These are phyloP conservation scores for Shinisaurus crocodilurus DNA, from an alignment of 2,113 vertebrate species.

Conservation along the genomic window DNA sequence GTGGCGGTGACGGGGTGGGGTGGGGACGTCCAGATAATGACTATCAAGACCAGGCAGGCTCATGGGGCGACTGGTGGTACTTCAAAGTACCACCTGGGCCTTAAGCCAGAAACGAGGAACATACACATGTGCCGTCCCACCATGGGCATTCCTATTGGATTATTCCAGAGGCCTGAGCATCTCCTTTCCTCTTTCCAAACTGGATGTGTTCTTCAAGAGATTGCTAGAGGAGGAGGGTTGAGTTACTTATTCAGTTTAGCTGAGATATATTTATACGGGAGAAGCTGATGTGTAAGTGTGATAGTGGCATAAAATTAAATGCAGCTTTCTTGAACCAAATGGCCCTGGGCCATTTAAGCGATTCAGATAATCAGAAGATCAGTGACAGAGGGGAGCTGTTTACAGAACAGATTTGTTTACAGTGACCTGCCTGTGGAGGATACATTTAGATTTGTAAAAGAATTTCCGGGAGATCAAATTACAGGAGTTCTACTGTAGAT, in stretches of 20 bases:
- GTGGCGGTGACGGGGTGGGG: too few relatives aligned
- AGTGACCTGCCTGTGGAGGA: background rate
- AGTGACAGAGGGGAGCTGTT: background rate
- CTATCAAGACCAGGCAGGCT: too few relatives aligned
- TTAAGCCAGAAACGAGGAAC: background rate
- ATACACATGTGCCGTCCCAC: background rate
- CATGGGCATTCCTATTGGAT: background rate
- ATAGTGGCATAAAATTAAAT: constrained; percentile 6
- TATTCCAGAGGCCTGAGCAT: background rate
- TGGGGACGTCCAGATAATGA: too few relatives aligned
- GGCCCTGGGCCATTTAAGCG: constrained; percentile 1
- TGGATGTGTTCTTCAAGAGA: background rate
- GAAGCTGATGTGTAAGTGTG: constrained; percentile 3
- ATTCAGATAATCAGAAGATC: constrained; percentile 18
- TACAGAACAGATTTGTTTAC: background rate
- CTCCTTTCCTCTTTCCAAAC: background rate
- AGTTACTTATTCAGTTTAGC: background rate
- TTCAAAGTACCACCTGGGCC: background rate
- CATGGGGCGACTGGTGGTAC: too few relatives aligned
- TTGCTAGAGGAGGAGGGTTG: background rate
- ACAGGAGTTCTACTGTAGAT: background rate
- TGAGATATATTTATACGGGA: constrained; percentile 7
- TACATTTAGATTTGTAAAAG: background rate
- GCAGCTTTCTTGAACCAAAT: constrained; percentile 4
- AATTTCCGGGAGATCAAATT: background rate